Percentiles rank a stretch among this genome's conserved stretches.
Evolutionary conservation across 2,113 vertebrate genomes (phyloP).

Genomic region (Ammodytes dubius): DNA sequence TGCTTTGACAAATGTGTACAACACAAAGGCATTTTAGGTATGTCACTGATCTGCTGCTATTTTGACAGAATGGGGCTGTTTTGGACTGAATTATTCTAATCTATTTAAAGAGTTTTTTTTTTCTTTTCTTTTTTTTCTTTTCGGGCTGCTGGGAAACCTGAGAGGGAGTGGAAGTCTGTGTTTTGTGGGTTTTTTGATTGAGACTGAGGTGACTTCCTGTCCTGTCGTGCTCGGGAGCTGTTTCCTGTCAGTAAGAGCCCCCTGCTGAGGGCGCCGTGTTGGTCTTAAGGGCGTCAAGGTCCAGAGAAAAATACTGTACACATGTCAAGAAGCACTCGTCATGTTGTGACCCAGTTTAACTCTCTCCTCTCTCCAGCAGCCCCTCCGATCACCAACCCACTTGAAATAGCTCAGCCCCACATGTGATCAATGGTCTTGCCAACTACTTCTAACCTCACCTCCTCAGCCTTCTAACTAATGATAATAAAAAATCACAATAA

Average conservation of each 20-base stretch:
- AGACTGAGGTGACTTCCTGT: constrained; percentile 79
- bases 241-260: constrained; percentile 77
- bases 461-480: constrained; percentile 2
- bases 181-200: constrained; percentile 63
- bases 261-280: constrained; percentile 61
- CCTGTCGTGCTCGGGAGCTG: constrained; percentile 65
- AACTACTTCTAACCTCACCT: constrained; percentile 4
- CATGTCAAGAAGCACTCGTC: constrained; percentile 65
- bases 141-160: constrained; percentile 64
- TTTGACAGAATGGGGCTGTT: constrained; percentile 83
- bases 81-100: constrained; percentile 80
- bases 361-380: constrained; percentile 32
- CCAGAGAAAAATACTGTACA: constrained; percentile 71
- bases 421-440: constrained; percentile 1
- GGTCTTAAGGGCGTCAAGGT: constrained; percentile 65
- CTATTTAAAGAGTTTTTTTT: constrained; percentile 76
- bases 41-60: constrained; percentile 75
- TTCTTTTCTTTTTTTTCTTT: too few species aligned
- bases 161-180: constrained; percentile 64
- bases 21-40: constrained; percentile 77
- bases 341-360: constrained; percentile 56
- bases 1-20: constrained; percentile 79
- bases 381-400: constrained; percentile 10
- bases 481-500: constrained; percentile 1
- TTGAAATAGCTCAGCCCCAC: constrained; percentile 1